These are phyloP conservation scores for Nemurella pictetii DNA, from an alignment of 2,888 invertebrate species.

Conservation along the genomic window DNA sequence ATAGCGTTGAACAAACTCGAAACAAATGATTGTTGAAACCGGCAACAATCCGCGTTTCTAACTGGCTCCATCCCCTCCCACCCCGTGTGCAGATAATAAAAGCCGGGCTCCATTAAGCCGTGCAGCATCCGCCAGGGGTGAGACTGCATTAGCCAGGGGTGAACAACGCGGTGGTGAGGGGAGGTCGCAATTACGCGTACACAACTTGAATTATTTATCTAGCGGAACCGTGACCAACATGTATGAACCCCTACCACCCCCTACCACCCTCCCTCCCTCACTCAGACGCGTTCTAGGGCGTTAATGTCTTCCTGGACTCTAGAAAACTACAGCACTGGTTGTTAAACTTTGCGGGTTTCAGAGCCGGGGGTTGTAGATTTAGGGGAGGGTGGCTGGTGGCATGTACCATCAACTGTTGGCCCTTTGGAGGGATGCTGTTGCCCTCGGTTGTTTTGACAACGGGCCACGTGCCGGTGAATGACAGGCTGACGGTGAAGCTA, in stretches of 20 bases:
- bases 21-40: not conserved
- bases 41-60: not conserved
- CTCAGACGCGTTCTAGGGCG: not conserved
- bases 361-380: too few species aligned
- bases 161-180: not conserved
- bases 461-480: too few species aligned
- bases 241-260: not conserved
- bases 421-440: too few species aligned
- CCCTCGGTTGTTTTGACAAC: too few species aligned
- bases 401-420: too few species aligned
- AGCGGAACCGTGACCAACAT: slow-evolving; percentile 1
- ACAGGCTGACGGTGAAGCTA: too few species aligned
- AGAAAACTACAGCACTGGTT: not conserved
- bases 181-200: slow-evolving; percentile 20
- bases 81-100: not conserved
- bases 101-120: not conserved
- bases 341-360: not conserved
- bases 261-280: too few species aligned
- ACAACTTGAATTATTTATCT: slow-evolving; percentile 26
- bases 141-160: not conserved
- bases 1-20: too few species aligned
- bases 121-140: slow-evolving; percentile 1
- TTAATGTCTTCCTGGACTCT: not conserved
- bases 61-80: not conserved
- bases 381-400: too few species aligned